Conservation (phyloP, 2,888 invertebrate genomes). For the Napeogenes inachia region DNA sequence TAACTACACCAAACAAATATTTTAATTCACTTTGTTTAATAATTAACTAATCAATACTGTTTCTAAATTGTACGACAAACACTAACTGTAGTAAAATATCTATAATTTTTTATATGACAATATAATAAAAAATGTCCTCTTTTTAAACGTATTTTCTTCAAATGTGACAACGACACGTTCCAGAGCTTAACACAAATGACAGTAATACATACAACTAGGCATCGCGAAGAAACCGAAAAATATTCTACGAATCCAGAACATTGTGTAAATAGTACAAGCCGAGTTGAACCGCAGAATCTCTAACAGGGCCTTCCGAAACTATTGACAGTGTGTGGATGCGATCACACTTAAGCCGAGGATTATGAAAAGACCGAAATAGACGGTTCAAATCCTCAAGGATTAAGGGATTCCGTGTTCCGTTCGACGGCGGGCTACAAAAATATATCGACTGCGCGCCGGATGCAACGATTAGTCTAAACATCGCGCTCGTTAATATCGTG, state of each 20-base stretch:
- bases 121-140: no score
- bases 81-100: no score
- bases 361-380: constrained; percentile 77
- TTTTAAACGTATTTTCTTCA: no score
- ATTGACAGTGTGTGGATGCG: constrained; percentile 78
- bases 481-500: constrained; percentile 66
- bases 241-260: constrained; percentile 62
- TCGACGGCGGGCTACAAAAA: constrained; percentile 73
- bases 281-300: constrained; percentile 69
- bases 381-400: constrained; percentile 74
- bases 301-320: constrained; percentile 73
- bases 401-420: constrained; percentile 75
- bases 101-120: no score
- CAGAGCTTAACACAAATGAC: constrained; percentile 49
- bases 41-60: no score
- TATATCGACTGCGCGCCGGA: constrained; percentile 73
- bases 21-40: no score
- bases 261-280: constrained; percentile 61
- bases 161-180: constrained; percentile 46
- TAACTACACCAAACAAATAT: no score
- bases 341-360: constrained; percentile 75
- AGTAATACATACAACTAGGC: constrained; percentile 34
- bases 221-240: constrained; percentile 69
- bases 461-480: constrained; percentile 75
- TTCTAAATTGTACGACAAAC: no score